Conservation (phyloP, 2,113 vertebrate species). For the Pagrus major region DNA sequence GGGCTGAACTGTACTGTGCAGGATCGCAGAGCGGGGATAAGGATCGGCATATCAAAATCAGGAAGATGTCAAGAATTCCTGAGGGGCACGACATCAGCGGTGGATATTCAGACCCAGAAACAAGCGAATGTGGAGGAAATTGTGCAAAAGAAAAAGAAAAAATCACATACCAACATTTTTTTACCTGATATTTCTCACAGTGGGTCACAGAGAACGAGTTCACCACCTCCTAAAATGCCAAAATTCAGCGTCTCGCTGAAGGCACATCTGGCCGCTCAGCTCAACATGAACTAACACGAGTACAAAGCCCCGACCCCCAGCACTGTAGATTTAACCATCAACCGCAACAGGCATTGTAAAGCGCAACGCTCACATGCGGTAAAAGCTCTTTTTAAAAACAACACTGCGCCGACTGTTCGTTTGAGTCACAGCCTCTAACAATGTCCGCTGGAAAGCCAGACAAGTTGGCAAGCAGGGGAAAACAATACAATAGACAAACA, state of each 20-base stretch:
- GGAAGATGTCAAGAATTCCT: conserved; percentile 24
- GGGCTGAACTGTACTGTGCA: conserved; percentile 33
- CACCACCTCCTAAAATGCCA: conserved; percentile 20
- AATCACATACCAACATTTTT: neutral
- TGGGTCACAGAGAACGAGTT: neutral
- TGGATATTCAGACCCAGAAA: conserved; percentile 22
- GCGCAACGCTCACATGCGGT: conserved; percentile 28
- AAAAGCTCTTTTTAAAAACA: conserved; percentile 57
- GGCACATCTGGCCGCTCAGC: conserved; percentile 38
- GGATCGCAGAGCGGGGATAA: conserved; percentile 20
- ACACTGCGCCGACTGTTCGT: conserved; percentile 29
- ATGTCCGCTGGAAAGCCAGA: conserved; percentile 59
- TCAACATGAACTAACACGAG: conserved; percentile 47
- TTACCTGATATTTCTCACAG: neutral
- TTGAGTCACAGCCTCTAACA: conserved; percentile 61
- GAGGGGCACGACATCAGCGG: conserved; percentile 17
- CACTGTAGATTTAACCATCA: conserved; percentile 43
- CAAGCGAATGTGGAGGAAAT: neutral
- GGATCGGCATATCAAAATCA: conserved; percentile 29
- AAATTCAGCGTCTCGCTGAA: no score
- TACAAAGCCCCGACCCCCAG: conserved; percentile 27
- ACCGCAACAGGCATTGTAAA: conserved; percentile 52
- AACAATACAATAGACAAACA: conserved; percentile 70
- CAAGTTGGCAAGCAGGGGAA: conserved; percentile 58
- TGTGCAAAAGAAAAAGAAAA: neutral